Evolutionary conservation across 1,140 invertebrate species (phyloP), one percentile per base, ranked within the genome.

Genomic region (Holcopasites calliopsidis): DNA sequence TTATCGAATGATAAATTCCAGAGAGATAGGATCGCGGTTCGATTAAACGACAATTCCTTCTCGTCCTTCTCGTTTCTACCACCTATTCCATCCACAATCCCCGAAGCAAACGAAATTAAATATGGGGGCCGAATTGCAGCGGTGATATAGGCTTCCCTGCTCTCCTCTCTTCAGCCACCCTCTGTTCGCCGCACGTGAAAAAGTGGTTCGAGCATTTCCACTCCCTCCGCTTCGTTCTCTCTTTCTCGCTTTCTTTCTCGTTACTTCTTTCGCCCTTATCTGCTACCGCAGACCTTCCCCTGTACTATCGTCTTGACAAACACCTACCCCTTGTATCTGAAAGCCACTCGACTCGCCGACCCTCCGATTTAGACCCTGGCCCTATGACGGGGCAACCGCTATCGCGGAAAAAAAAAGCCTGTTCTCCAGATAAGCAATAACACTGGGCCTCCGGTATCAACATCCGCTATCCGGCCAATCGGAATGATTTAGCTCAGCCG

Each of bases 1-100:
- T 91, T 91, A 91, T 91, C 90, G 90, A 92, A 91, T 92, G 91
- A 92, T 92, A 92, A 91, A 92, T 92, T 91, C 86, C 85, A 74
- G 71, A 50, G 76, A 88, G 91, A 91, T 91, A 89, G 90, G 86
- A 91, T 91, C 91, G 87, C 87, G 87, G 90, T 90, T 90, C 90
- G 90, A 91, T 92, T 92, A 91, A 91, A 91, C 88, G 90, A 87
- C 89, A 86, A 90, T 89, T 89, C 86, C 80, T 86, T 66, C 79
- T 85, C 77, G 66, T 80, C 77, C 69, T 73, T 16, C 72, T 18
- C 78, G 76, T 66, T 83, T 70, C 82, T 10, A 62, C 80, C 70
- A 77, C 73, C 73, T 84, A 83, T 70, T 49, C 76, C 79, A 79
- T 76, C 84, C 83, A 83, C 75, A 50, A 76, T 79, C 73, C 71